Evolutionary conservation across 2,797 vertebrate species (phyloP), one percentile per base, ranked within the genome.

Genomic region (Hyperoplus immaculatus): DNA sequence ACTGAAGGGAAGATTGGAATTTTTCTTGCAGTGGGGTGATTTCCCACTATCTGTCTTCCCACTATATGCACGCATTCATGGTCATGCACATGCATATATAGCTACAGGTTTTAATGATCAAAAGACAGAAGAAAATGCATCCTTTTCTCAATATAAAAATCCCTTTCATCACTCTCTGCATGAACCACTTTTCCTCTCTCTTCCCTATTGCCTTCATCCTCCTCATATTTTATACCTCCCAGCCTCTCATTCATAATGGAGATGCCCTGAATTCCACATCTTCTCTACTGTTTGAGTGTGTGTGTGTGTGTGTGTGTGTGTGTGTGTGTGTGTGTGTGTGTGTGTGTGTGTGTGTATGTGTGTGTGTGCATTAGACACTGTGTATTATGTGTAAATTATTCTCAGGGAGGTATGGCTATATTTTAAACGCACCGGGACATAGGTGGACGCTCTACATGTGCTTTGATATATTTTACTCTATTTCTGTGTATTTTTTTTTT

Each of bases 171-270:
- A 9, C 6, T 56, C n/a, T 41, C n/a, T 58, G 11, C 47, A 54
- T 65, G 49, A 49, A 12, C 10, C 45, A 15, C 50, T 49, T 1
- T 45, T 54, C 56, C 11, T 6, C n/a, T 46, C 45, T 66, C 50
- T 39, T 75, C 53, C n/a, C 2, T 45, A 11, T 6, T 38, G 6
- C 43, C 21, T 41, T 61, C 64, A 58, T 42, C 16, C 18, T 72
- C 59, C 38, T 43, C 14, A 47, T 59, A 62, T 10, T 21, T 70
- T 15, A 51, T 42, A 57, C 45, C 51, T 65, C 67, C 58, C 46
- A 70, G 68, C 51, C 51, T 71, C 59, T 87, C 79, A 81, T 90
- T 83, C 66, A 89, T 88, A 86, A 90, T 89, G 41, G 60, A 91
- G 21, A 16, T 67, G 60, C 39, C 51, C 61, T 55, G 54, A 67